Evolutionary conservation across 2,888 invertebrate genomes (phyloP), one percentile per base, ranked within the genome.

Genomic region (Pristionchus arcanus): DNA sequence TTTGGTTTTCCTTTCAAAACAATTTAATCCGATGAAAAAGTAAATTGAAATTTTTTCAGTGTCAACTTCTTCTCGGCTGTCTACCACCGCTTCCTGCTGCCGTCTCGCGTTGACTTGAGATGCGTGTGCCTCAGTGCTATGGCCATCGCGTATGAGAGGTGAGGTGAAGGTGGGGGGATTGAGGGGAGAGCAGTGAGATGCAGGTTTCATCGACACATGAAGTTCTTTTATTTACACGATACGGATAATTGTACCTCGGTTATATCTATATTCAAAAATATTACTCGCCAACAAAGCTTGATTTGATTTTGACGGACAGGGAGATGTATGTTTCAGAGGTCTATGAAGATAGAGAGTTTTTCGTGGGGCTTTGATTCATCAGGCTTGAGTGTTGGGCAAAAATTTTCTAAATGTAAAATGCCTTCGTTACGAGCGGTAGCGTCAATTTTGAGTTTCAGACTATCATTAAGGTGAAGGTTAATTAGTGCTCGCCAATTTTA

Each of bases 61-160:
- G 97, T 97, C 94, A 98, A 98, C 95, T 98, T 99, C 96, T 99
- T 99, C 96, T 98, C 98, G 96, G 98, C 99, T 95, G 96, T 99
- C 28, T 99, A 99, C 95, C 98, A 99, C 95, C 97, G 98, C 90
- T 99, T 99, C 95, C 96, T 99, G 91, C 97, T 99, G 91, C 97
- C 98, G 0, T 95, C 96, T 9, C 98, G 98, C 96, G 97, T 97
- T 63, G 97, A 97, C 95, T 98, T 99, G 97, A 98, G 98, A 95
- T 98, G 98, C 95, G 97, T 98, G 97, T 99, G 99, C 95, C 96
- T 99, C 91, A 98, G 98, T 96, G 98, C 99, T 0, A 93, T 93
- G 93, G 97, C 98, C 49, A 97, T 99, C 94, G 98, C 99, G 0
- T 99, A 99, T 95, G 97, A 89, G 31, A 71, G 87, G 87, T 88